Evolutionary conservation across 1,140 invertebrate species (phyloP).

Genomic region (Steinernema feltiae): DNA sequence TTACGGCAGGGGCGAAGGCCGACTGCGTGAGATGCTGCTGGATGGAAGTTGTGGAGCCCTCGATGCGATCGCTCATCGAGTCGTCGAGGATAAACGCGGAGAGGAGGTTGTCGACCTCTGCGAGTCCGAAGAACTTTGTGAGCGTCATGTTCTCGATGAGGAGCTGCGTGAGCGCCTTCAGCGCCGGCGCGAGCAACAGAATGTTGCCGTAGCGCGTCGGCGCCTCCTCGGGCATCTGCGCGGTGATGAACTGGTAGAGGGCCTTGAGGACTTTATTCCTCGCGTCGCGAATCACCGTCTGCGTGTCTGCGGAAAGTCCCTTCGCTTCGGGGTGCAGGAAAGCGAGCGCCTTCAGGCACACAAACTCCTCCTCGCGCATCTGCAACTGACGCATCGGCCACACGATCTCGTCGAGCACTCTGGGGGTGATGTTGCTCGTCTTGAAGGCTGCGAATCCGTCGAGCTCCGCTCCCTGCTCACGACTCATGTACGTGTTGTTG

Average conservation of each 20-base stretch:
- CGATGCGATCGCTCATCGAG: constrained; percentile 32
- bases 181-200: constrained; percentile 51
- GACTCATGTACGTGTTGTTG: constrained; percentile 51
- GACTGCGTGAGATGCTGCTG: constrained; percentile 4
- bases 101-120: constrained; percentile 46
- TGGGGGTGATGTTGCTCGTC: constrained; percentile 38
- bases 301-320: constrained; percentile 42
- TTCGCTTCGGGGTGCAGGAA: constrained; percentile 57
- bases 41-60: neutral
- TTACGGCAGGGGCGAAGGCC: neutral
- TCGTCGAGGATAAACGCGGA: constrained; percentile 57
- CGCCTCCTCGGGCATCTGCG: constrained; percentile 51
- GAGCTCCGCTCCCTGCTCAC: constrained; percentile 38
- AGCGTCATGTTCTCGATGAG: constrained; percentile 58
- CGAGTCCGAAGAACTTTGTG: constrained; percentile 58
- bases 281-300: constrained; percentile 50
- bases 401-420: constrained; percentile 55
- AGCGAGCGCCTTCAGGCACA: constrained; percentile 55
- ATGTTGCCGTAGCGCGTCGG: constrained; percentile 55
- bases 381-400: constrained; percentile 56
- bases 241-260: constrained; percentile 52
- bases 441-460: constrained; percentile 53
- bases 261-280: constrained; percentile 55
- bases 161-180: constrained; percentile 56
- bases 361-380: constrained; percentile 56